phyloP scores from a whole-genome alignment of 2,888 invertebrate genomes.

The Agrotis ipsilon region DNA sequence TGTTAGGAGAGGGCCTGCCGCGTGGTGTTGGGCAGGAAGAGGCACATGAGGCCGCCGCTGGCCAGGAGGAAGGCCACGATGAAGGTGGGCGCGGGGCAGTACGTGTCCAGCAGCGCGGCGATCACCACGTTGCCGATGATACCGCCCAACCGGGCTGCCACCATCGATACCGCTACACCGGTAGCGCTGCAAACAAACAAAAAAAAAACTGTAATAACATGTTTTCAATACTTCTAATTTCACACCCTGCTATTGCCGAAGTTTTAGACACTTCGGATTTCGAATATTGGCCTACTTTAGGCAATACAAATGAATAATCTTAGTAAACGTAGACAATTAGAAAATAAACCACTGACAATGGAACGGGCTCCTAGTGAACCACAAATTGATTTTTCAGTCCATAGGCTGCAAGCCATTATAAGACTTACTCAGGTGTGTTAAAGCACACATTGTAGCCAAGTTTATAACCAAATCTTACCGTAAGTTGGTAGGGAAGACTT shows the following conservation, averaged over 20 bases:
- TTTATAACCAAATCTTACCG: conserved; percentile 88
- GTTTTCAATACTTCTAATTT: neutral
- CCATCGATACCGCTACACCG: conserved; percentile 97
- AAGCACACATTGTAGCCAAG: too few relatives aligned
- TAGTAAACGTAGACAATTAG: neutral
- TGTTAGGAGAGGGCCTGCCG: conserved; percentile 93
- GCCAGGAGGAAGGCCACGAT: conserved; percentile 96
- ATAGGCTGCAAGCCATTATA: neutral
- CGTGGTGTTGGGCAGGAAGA: conserved; percentile 97
- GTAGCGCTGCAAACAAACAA: conserved; percentile 93
- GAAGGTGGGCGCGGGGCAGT: conserved; percentile 98
- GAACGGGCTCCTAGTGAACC: neutral
- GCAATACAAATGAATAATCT: neutral
- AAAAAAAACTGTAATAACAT: conserved; percentile 2
- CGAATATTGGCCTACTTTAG: neutral
- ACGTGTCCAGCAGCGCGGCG: conserved; percentile 96
- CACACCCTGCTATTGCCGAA: neutral
- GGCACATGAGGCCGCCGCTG: conserved; percentile 96
- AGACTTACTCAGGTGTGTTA: neutral
- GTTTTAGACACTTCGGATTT: neutral
- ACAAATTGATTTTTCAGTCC: neutral
- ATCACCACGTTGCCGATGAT: conserved; percentile 97
- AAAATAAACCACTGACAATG: neutral
- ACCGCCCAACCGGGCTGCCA: conserved; percentile 97
- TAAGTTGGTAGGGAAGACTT: conserved; percentile 97